Conservation (phyloP, 2,797 vertebrate species). For the Ctenopoma kingsleyae region DNA sequence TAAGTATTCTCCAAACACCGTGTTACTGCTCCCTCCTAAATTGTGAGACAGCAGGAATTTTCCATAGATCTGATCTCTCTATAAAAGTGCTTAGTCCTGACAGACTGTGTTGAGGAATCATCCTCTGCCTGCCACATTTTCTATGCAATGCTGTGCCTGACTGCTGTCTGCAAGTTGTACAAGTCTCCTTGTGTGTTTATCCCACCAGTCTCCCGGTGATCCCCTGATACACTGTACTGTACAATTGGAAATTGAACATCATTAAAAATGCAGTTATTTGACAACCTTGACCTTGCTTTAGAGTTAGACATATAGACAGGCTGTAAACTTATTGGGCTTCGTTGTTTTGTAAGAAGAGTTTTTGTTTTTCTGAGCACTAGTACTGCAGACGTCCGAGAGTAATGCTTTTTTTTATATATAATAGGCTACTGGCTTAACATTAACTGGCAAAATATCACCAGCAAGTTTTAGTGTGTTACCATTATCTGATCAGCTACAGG, state of each 20-base stretch:
- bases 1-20: conserved; percentile 64
- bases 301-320: neutral
- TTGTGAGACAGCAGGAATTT: conserved; percentile 53
- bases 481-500: neutral
- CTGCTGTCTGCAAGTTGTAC: conserved; percentile 21
- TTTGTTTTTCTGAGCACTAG: neutral
- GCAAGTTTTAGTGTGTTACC: neutral
- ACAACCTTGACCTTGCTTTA: neutral
- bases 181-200: conserved; percentile 12
- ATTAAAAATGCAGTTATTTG: neutral
- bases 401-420: neutral
- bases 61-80: conserved; percentile 54
- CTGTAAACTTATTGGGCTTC: neutral
- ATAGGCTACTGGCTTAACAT: neutral
- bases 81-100: conserved; percentile 59
- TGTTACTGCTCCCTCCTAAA: conserved; percentile 44
- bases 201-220: conserved; percentile 2
- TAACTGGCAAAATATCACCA: neutral
- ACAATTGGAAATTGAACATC: conserved; percentile 6
- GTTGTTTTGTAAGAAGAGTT: neutral
- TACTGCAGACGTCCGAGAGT: too few relatives aligned
- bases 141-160: conserved; percentile 14
- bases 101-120: conserved; percentile 62
- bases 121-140: conserved; percentile 34
- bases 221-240: neutral